Base-by-base conservation (phyloP, 1,140 invertebrate genomes). In the Drosophila asahinai region DNA sequence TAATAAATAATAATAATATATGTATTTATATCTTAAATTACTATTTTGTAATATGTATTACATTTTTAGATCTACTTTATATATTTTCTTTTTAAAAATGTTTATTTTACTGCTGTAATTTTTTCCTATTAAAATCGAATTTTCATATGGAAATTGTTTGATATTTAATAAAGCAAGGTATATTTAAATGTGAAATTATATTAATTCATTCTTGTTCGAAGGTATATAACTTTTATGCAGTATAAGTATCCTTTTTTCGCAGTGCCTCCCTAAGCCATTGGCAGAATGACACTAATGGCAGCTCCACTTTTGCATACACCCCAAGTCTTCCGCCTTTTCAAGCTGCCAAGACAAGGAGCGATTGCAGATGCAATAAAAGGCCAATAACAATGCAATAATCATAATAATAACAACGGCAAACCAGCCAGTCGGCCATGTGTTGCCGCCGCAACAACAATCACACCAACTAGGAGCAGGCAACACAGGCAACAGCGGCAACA, bases 351-450 rank as follows among this genome's bases (percentile, higher is more conserved):
- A 83, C 72, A 81, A 79, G 79, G 71, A 79, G 70, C 81, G 72
- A 81, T 66, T 80, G 74, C 75, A 81, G 78, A 90, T 77, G 76
- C 78, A 91, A 84, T 90, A 90, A 90, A 90, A 90, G 59, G 68
- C 86, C 86, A 90, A 84, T 90, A 90, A 90, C 86, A 84, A 90
- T 90, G 82, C 86, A 90, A 89, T 89, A 89, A 90, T 90, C 81
- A 89, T 89, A 89, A 86, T 80, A 86, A 86, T 86, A 86, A 81
- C 78, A 78, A 87, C 68, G 63, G 80, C 83, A 87, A 87, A 80
- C 76, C 79, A 79, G 40, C 43, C 81, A 79, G 72, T 57, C 77
- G 66, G 66, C 83, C 75, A 71, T 55, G 71, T 77, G 82, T 78
- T 79, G 79, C 80, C 45, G 65, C 70, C 12, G 62, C 80, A 77